Conservation (phyloP, 2,113 vertebrate genomes). For the Suncus etruscus region DNA sequence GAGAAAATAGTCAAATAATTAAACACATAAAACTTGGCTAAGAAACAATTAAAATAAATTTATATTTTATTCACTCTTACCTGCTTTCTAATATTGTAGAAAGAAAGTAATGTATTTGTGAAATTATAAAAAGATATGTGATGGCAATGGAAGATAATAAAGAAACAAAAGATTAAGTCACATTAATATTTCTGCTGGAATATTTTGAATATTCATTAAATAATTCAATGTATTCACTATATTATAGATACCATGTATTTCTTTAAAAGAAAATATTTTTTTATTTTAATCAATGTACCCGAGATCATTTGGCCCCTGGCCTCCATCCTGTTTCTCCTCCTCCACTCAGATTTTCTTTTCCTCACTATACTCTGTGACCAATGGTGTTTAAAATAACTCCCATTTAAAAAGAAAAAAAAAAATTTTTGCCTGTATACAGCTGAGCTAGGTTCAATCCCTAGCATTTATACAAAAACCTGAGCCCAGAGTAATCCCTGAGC, state of each 20-base stretch:
- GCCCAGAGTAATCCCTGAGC: too few relatives aligned
- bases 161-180: background rate
- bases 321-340: too few relatives aligned
- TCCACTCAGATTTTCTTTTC: too few relatives aligned
- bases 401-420: too few relatives aligned
- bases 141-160: background rate
- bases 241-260: background rate
- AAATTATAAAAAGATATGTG: background rate
- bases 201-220: constrained; percentile 15
- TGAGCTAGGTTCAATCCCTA: too few relatives aligned
- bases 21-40: background rate
- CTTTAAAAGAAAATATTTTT: constrained; percentile 10
- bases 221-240: background rate
- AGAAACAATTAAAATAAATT: constrained; percentile 15
- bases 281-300: too few relatives aligned
- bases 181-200: background rate
- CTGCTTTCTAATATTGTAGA: background rate
- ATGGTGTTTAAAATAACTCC: too few relatives aligned
- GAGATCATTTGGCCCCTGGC: too few relatives aligned
- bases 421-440: too few relatives aligned
- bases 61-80: background rate
- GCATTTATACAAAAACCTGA: too few relatives aligned
- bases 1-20: constrained; percentile 5
- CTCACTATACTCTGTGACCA: too few relatives aligned
- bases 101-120: constrained; percentile 28